phyloP scores from a whole-genome alignment of 2,797 vertebrate genomes.

The Lutjanus argentimaculatus region DNA sequence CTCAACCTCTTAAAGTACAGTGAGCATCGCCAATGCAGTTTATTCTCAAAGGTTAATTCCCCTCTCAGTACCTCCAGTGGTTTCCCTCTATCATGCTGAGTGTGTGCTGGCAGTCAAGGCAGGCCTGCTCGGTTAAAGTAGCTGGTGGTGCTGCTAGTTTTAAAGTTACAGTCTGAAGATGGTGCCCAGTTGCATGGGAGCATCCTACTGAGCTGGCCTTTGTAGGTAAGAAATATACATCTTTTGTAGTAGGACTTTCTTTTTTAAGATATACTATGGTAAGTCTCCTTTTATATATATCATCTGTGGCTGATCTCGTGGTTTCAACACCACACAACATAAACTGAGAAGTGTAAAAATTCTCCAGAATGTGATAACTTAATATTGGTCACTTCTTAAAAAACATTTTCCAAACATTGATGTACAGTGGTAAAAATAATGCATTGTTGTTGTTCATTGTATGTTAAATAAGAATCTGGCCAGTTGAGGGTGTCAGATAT shows the following conservation, averaged over 20 bases:
- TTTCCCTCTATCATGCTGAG: conserved; percentile 19
- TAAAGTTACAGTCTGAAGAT: conserved; percentile 10
- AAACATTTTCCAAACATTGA: not conserved
- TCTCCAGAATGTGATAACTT: not conserved
- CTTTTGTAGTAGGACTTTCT: too few species aligned
- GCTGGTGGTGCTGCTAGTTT: conserved; percentile 26
- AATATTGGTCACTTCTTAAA: not conserved
- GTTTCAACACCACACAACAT: not conserved
- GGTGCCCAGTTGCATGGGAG: conserved; percentile 2
- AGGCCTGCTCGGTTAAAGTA: conserved; percentile 2
- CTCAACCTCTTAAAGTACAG: conserved; percentile 15
- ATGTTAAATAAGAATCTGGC: not conserved
- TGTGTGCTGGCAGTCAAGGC: conserved; percentile 27
- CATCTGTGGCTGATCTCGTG: not conserved
- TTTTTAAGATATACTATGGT: not conserved
- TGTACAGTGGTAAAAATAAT: not conserved
- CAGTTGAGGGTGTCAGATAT: not conserved
- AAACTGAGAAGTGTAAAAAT: not conserved
- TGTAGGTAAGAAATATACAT: conserved; percentile 7
- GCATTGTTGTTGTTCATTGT: not conserved
- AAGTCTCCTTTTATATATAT: not conserved
- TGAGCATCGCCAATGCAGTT: conserved; percentile 20
- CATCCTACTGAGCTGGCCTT: not conserved
- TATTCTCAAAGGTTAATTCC: conserved; percentile 40
- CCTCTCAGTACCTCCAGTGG: conserved; percentile 23